Base-by-base conservation (phyloP, 2,888 invertebrate species). In the Psococerastis gibbosa region DNA sequence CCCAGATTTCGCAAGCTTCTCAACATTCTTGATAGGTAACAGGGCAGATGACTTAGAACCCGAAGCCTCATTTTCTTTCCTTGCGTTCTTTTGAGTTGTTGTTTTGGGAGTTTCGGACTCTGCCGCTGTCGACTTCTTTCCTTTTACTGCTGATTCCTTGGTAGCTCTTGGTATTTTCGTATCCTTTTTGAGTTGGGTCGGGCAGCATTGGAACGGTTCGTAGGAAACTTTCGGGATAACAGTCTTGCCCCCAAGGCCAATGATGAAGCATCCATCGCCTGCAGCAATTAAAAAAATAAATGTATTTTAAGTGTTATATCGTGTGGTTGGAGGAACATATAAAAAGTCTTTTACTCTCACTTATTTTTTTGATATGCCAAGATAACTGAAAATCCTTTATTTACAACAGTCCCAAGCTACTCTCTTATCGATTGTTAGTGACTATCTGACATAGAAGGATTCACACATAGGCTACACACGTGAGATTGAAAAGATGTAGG, bases 181-280 rank as follows among this genome's bases (percentile, higher is more conserved):
- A 60, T 75, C 72, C 63, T 74, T 76, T 62, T 73, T 73, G 64
- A 78, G 74, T 72, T 80, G 79, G 64, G 78, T 78, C 65, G 84
- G 85, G 73, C 85, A 87, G 76, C 85, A 85, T 71, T 84, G 84
- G 75, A 81, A 87, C 63, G 85, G 81, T 75, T 79, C 80, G 69
- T 79, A 83, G 66, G 71, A 66, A 58, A 79, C 74, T 67, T 71
- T 69, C 65, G 77, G 75, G 65, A 75, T 70, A 60, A 73, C 72
- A 65, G 70, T 73, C 70, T 79, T 79, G 70, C 81, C 81, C 69
- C 83, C 84, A 77, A 87, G 76, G 73, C 85, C 87, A 73, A 87
- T 82, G 82, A 83, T 83, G 83, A 87, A 85, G 78, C 87, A 87
- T 76, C 84, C 84, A 78, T 85, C 85, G 80, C 85, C 87, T 87